Conservation (phyloP, 2,797 vertebrate species). For the Gymnopithys bicolor region DNA sequence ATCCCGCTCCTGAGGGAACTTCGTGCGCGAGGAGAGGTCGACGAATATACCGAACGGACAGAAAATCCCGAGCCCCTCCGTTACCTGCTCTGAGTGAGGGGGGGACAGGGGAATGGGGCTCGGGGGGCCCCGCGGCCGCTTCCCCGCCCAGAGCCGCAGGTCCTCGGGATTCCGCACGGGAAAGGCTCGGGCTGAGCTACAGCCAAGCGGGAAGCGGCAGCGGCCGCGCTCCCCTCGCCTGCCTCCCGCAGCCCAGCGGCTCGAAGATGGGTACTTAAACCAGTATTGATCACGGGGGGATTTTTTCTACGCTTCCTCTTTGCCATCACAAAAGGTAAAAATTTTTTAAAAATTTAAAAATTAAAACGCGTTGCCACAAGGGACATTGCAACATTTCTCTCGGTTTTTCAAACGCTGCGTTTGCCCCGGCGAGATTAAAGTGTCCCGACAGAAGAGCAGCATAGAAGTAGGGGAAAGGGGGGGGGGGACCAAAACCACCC, state of each 20-base stretch:
- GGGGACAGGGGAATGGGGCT: neutral
- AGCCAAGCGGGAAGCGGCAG: neutral
- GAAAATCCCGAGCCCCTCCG: neutral
- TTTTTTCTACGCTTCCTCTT: neutral
- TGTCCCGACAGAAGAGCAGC: neutral
- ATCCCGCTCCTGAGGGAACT: conserved; percentile 1
- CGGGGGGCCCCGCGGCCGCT: neutral
- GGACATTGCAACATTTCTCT: conserved; percentile 18
- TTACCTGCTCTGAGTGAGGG: neutral
- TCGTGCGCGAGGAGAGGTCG: neutral
- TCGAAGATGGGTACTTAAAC: neutral
- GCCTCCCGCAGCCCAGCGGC: neutral
- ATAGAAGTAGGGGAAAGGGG: neutral
- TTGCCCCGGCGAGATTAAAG: neutral
- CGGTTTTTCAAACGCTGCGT: neutral
- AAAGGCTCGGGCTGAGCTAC: neutral
- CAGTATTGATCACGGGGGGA: neutral
- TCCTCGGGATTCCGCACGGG: neutral
- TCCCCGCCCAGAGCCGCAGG: neutral
- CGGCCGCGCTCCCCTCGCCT: neutral
- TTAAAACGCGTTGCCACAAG: neutral
- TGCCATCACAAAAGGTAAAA: neutral
- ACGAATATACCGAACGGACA: neutral
- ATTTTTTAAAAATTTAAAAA: neutral
- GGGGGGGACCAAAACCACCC: neutral